Conservation (phyloP, 2,797 vertebrate genomes). For the Urophycis tenuis region DNA sequence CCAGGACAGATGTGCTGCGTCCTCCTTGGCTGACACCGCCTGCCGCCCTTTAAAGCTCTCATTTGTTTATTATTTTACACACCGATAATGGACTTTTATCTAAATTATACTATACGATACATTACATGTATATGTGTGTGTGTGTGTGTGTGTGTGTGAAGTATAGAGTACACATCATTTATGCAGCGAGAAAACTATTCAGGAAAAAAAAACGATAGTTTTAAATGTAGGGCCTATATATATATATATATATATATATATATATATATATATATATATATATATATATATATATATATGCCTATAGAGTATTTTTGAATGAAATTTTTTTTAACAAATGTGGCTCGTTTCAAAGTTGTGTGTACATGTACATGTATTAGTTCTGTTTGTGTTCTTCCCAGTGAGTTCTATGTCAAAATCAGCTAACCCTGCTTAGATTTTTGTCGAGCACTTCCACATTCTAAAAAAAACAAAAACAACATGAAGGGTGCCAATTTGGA, state of each 20-base stretch:
- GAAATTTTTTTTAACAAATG: too few relatives aligned
- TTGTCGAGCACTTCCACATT: conserved; percentile 32
- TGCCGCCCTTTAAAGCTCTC: conserved; percentile 50
- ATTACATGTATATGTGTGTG: neutral
- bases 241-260: neutral
- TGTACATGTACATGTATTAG: neutral
- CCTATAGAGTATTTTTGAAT: too few relatives aligned
- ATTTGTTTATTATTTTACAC: conserved; percentile 32
- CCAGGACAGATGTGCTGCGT: conserved; percentile 53
- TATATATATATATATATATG: neutral
- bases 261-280: neutral
- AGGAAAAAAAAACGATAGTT: too few relatives aligned
- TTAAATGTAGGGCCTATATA: too few relatives aligned
- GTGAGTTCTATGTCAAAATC: neutral
- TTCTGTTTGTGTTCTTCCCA: neutral
- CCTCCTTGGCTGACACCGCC: conserved; percentile 34
- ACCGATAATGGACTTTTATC: conserved; percentile 1
- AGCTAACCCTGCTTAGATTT: conserved; percentile 20
- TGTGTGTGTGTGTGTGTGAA: too few relatives aligned
- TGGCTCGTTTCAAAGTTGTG: neutral
- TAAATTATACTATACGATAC: neutral
- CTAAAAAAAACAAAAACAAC: conserved; percentile 44
- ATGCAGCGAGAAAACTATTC: too few relatives aligned
- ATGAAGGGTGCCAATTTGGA: conserved; percentile 71
- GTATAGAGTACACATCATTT: too few relatives aligned